Evolutionary conservation across 2,888 invertebrate species (phyloP).

Genomic region (Ennomos erosarius): DNA sequence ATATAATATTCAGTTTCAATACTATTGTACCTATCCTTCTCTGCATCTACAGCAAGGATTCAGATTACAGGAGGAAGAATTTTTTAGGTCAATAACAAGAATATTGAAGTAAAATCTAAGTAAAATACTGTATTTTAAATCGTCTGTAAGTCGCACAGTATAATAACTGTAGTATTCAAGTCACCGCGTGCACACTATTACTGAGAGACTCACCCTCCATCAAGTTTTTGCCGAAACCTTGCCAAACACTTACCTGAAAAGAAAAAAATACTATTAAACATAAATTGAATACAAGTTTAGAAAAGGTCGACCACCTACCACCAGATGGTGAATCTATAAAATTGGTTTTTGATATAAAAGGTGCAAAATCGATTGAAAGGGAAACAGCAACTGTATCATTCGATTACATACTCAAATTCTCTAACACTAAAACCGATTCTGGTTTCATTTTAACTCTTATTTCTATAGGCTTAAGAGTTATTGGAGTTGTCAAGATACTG

Average conservation of each 20-base stretch:
- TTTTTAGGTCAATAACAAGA: too few species aligned
- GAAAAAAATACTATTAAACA: constrained; percentile 66
- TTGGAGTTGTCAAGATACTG: constrained; percentile 14
- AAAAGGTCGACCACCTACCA: constrained; percentile 66
- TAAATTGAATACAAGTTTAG: constrained; percentile 61
- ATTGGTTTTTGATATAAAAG: constrained; percentile 67
- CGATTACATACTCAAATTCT: constrained; percentile 45
- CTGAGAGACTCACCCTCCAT: constrained; percentile 54
- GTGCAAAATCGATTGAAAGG: constrained; percentile 69
- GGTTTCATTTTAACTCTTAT: constrained; percentile 43
- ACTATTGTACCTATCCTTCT: too few species aligned
- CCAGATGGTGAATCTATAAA: constrained; percentile 69
- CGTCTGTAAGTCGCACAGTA: too few species aligned
- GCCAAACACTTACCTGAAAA: constrained; percentile 71
- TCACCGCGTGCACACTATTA: constrained; percentile 6
- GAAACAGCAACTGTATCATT: constrained; percentile 67
- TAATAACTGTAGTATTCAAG: background rate
- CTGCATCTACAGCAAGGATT: too few species aligned
- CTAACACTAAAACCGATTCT: constrained; percentile 22
- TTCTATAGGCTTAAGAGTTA: constrained; percentile 26
- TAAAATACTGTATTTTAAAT: too few species aligned
- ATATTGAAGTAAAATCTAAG: too few species aligned
- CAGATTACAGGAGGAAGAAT: too few species aligned
- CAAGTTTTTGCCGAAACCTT: constrained; percentile 51
- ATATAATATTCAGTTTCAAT: too few species aligned